These are phyloP conservation scores for Heteromormyrus szaboi DNA, from an alignment of 2,797 vertebrate species.

Conservation along the genomic window DNA sequence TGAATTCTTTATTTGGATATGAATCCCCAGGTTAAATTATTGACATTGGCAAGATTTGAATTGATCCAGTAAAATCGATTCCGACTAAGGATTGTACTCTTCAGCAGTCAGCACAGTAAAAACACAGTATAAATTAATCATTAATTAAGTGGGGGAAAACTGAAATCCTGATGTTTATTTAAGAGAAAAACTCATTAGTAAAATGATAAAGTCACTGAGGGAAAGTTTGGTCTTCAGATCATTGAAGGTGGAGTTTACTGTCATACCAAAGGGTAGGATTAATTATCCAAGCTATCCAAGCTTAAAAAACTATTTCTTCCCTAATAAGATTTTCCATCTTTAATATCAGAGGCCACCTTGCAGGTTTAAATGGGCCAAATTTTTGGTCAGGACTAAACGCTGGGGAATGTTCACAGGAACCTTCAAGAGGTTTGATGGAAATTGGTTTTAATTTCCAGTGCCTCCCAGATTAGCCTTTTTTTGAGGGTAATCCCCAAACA, in stretches of 20 bases:
- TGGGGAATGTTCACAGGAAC: not conserved
- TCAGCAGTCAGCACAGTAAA: not conserved
- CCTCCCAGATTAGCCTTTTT: not conserved
- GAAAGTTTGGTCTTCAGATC: not conserved
- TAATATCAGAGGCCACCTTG: not conserved
- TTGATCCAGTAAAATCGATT: not conserved
- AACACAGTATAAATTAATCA: not conserved
- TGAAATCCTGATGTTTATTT: not conserved
- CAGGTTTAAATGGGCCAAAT: not conserved
- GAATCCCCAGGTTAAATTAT: not conserved
- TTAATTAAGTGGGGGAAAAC: not conserved
- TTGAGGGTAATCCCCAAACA: slow-evolving; percentile 1
- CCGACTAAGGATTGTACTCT: not conserved
- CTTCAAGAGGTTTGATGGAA: not conserved
- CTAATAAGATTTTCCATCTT: not conserved
- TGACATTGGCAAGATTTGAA: not conserved
- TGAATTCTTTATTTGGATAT: not conserved
- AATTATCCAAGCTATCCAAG: not conserved
- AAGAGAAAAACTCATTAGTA: not conserved
- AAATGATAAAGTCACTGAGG: not conserved
- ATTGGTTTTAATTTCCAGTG: not conserved
- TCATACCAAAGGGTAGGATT: not conserved
- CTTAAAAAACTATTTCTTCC: not conserved
- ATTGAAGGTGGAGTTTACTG: not conserved
- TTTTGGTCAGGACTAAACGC: not conserved